These are phyloP conservation scores for Spilosoma lubricipeda DNA, from an alignment of 2,888 invertebrate genomes.

Conservation along the genomic window DNA sequence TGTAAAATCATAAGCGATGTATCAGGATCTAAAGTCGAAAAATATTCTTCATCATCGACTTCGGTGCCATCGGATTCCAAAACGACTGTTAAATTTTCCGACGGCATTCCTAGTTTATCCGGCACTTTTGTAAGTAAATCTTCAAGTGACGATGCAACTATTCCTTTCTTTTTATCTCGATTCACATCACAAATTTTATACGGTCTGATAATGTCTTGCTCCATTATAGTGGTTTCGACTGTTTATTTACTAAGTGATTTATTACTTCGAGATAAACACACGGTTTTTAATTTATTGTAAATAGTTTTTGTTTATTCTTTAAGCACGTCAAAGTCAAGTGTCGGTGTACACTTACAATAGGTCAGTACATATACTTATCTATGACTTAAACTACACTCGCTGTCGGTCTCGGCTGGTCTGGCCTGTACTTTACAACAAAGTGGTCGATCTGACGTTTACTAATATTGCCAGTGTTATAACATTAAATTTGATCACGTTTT, in stretches of 20 bases:
- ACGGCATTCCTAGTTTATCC: conserved; percentile 89
- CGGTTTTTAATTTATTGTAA: background rate
- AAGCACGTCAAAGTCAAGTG: too few relatives aligned
- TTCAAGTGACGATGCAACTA: conserved; percentile 92
- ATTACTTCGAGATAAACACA: background rate
- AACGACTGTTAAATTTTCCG: conserved; percentile 91
- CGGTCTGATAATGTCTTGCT: conserved; percentile 88
- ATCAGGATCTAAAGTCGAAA: conserved; percentile 95
- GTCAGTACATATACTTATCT: too few relatives aligned
- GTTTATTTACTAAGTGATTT: background rate
- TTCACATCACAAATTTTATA: conserved; percentile 93
- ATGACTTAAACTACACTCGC: too few relatives aligned
- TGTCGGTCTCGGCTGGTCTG: background rate
- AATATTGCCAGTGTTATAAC: conserved; percentile 51
- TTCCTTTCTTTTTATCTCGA: conserved; percentile 93
- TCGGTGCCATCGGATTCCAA: conserved; percentile 97
- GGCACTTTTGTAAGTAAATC: conserved; percentile 92
- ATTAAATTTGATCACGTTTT: conserved; percentile 10
- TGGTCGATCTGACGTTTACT: conserved; percentile 48
- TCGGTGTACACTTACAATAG: too few relatives aligned
- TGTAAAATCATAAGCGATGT: conserved; percentile 94
- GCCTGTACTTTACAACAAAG: conserved; percentile 15
- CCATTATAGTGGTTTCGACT: conserved; percentile 72
- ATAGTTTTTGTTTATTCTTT: conserved; percentile 12
- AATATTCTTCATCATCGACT: conserved; percentile 98